Evolutionary conservation across 2,113 vertebrate species (phyloP).

Genomic region (Cyprinodon brontotheroides): DNA sequence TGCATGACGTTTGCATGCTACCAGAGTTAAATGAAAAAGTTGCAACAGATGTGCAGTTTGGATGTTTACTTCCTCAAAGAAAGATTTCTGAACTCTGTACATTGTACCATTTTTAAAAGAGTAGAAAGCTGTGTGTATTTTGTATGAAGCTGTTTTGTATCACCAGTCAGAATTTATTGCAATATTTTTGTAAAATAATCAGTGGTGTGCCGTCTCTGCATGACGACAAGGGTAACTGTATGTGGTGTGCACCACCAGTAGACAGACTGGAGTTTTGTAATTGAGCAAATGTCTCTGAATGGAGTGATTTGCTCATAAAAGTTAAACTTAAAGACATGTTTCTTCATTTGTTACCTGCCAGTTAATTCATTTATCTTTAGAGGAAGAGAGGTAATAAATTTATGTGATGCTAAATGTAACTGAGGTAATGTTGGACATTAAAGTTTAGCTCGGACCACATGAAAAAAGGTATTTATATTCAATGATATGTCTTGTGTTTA

Average conservation of each 20-base stretch:
- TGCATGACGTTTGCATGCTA: not conserved
- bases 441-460: conserved; percentile 31
- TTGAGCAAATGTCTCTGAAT: not conserved
- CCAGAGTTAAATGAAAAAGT: not conserved
- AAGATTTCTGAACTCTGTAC: not conserved
- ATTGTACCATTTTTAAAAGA: conserved; percentile 31
- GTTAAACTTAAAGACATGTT: not conserved
- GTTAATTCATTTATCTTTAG: not conserved
- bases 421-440: not conserved
- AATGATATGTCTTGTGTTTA: conserved; percentile 26
- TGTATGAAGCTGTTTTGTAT: conserved; percentile 9
- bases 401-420: not conserved
- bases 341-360: not conserved
- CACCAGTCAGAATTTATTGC: not conserved
- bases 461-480: not conserved
- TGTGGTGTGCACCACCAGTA: conserved; percentile 1
- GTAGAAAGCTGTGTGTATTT: conserved; percentile 22
- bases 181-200: conserved; percentile 24
- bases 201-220: conserved; percentile 43
- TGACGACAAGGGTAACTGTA: conserved; percentile 15
- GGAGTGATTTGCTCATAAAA: not conserved
- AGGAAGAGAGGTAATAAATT: not conserved
- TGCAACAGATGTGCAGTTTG: not conserved
- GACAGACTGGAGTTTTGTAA: not conserved
- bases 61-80: not conserved